Base-by-base conservation (phyloP, 1,140 invertebrate genomes). In the Papilio polyxenes region DNA sequence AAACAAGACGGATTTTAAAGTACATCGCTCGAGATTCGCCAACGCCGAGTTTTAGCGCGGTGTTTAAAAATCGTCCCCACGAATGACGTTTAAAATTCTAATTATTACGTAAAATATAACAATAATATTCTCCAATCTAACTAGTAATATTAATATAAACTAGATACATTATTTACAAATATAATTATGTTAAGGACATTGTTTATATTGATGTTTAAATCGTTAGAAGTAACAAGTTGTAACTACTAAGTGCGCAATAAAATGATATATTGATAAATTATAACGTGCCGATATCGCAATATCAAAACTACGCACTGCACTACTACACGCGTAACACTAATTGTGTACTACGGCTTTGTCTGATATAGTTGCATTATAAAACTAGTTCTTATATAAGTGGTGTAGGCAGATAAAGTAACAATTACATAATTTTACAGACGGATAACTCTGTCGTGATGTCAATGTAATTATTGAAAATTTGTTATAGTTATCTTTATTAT, bases 231-330 rank as follows among this genome's bases (percentile, higher is more conserved):
- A 65, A 65, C 31, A 69, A 69, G 23, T 69, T 69, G 10, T 69
- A 65, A 65, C 65, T 62, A 62, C 59, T 69, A 69, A 37, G 23
- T 69, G 65, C 65, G 65, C 65, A 72, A 72, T 65, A 11, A 65
- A 65, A 65, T 72, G 11, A 72, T 11, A 72, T 72, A 37, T 72
- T 37, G 65, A 72, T 72, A 31, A 72, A 72, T 72, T 72, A 72
- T 72, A 40, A 77, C 48, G 75, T 31, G 13, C 11, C 75, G 51
- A 77, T 51, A 77, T n/a, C 15, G 37, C 40, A 11, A 23, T 51
- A 51, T 77, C 75, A 77, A 49, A 23, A 53, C 75, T 77, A 53
- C 75, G 75, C 40, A 31, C 20, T 51, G n/a, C 44, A 23, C 49
- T 31, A 37, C 31, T 74, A 51, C 48, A 31, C 75, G 48, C 10